These are phyloP conservation scores for Cladorhizidae sp. DNA, from an alignment of 37 sponge, comb jelly and placozoan genomes.

Conservation along the genomic window DNA sequence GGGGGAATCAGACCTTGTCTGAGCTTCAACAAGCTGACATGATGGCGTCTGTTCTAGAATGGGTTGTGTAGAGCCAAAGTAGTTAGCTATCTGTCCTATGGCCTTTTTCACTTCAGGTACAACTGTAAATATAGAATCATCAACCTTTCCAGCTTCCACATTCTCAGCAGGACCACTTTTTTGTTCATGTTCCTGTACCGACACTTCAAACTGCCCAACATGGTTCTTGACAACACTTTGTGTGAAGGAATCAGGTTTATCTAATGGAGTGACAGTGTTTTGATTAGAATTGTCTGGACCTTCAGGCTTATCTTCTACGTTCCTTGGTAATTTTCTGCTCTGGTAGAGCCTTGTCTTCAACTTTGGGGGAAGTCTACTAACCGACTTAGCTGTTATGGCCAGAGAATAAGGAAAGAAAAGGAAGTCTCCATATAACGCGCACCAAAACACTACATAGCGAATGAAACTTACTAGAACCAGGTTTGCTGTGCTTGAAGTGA, in stretches of 20 bases:
- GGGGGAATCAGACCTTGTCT: background rate
- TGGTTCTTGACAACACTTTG: too few relatives aligned
- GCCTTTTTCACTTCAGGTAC: conserved; percentile 18
- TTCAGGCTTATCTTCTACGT: too few relatives aligned
- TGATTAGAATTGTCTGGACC: too few relatives aligned
- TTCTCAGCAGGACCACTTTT: too few relatives aligned
- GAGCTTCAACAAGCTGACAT: background rate
- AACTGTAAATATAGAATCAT: background rate
- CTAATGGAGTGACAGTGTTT: too few relatives aligned
- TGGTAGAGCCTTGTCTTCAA: background rate
- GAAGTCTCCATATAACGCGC: background rate
- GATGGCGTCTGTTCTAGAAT: background rate
- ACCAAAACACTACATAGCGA: background rate
- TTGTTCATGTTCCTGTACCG: too few relatives aligned
- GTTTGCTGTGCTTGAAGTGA: conserved; percentile 80
- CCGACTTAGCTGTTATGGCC: background rate
- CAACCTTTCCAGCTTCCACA: background rate
- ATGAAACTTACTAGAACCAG: background rate
- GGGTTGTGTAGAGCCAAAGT: background rate
- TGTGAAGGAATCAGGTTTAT: too few relatives aligned
- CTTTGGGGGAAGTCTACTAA: background rate
- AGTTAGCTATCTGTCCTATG: conserved; percentile 17
- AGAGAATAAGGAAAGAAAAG: background rate
- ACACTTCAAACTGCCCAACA: too few relatives aligned
- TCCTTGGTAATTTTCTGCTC: background rate